A percentile compares a stretch with the other conserved stretches of the same genome.
Conservation (phyloP, 1,140 invertebrate genomes). For the Lysiphlebus fabarum region DNA sequence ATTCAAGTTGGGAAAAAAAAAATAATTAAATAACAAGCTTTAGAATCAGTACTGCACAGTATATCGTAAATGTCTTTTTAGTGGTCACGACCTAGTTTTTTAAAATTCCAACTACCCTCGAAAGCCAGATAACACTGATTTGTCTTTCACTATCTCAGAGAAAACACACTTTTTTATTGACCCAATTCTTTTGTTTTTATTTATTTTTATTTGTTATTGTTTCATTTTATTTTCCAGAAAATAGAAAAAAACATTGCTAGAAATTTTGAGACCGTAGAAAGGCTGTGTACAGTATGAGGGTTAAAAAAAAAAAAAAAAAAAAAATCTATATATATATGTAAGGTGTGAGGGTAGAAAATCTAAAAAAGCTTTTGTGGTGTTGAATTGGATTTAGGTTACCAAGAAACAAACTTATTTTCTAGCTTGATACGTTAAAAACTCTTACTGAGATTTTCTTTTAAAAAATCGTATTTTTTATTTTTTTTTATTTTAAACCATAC, state of each 20-base stretch:
- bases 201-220: neutral
- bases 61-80: conserved; percentile 14
- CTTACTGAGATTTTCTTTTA: neutral
- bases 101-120: conserved; percentile 9
- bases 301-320: too few species aligned
- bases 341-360: conserved; percentile 13
- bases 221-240: neutral
- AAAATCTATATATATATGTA: too few species aligned
- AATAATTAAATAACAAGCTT: conserved; percentile 20
- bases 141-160: conserved; percentile 10
- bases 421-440: conserved; percentile 5
- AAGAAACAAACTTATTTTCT: conserved; percentile 19
- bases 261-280: conserved; percentile 6
- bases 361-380: conserved; percentile 11
- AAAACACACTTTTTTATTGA: conserved; percentile 16
- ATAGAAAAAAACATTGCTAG: conserved; percentile 5
- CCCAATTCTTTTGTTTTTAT: conserved; percentile 12
- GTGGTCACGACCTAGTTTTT: conserved; percentile 17
- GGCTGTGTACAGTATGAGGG: neutral
- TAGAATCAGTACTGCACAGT: conserved; percentile 8
- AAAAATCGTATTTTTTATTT: too few species aligned
- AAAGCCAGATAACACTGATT: conserved; percentile 21
- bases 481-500: too few species aligned
- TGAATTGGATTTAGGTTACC: conserved; percentile 13
- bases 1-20: neutral